Evolutionary conservation across 2,797 vertebrate genomes (phyloP).

Genomic region (Ctenopoma kingsleyae): DNA sequence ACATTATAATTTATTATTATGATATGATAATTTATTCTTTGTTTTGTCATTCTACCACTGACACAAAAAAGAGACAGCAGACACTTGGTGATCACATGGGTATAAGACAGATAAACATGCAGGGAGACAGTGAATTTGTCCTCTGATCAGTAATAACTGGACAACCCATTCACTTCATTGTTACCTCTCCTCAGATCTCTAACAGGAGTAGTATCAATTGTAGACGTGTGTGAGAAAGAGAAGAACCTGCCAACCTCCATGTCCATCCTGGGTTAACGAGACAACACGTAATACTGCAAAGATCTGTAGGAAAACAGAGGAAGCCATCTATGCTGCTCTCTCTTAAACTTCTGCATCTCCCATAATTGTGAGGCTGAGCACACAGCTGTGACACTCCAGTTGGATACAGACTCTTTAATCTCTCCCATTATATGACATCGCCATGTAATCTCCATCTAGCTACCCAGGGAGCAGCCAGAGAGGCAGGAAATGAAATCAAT

Average conservation of each 20-base stretch:
- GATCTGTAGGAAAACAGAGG: slow-evolving; percentile 38
- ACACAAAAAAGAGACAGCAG: slow-evolving; percentile 9
- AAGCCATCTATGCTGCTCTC: slow-evolving; percentile 37
- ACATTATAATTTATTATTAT: not conserved
- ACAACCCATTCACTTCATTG: slow-evolving; percentile 62
- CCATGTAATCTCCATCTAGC: slow-evolving; percentile 77
- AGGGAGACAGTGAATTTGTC: slow-evolving; percentile 44
- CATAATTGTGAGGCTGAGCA: slow-evolving; percentile 72
- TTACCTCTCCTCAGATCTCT: slow-evolving; percentile 53
- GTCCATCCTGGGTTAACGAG: slow-evolving; percentile 64
- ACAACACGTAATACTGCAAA: slow-evolving; percentile 61
- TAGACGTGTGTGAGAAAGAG: slow-evolving; percentile 29
- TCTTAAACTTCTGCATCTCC: slow-evolving; percentile 58
- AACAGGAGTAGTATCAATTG: slow-evolving; percentile 58
- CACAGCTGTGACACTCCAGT: slow-evolving; percentile 68
- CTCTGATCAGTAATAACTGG: slow-evolving; percentile 60
- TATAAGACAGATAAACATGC: slow-evolving; percentile 36
- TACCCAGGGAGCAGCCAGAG: slow-evolving; percentile 66
- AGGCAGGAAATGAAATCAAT: slow-evolving; percentile 85
- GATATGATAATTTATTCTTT: not conserved
- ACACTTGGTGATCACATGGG: slow-evolving; percentile 21
- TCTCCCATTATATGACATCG: slow-evolving; percentile 76
- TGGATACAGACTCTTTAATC: slow-evolving; percentile 80
- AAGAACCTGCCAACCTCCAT: slow-evolving; percentile 57
- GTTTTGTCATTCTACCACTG: slow-evolving; percentile 9